Evolutionary conservation across 2,113 vertebrate genomes (phyloP).

Genomic region (Synodontis membranacea): DNA sequence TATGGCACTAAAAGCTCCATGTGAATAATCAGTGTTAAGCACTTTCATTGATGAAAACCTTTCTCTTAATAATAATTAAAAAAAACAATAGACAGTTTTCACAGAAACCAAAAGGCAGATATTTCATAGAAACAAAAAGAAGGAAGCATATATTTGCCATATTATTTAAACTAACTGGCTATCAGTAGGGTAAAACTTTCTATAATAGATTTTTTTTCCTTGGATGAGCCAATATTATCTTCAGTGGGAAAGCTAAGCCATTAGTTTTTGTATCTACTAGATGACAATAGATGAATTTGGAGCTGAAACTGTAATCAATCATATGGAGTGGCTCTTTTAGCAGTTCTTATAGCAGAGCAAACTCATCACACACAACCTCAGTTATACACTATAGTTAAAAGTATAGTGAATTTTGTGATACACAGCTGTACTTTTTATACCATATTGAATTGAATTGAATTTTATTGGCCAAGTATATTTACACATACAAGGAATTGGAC

Average conservation of each 20-base stretch:
- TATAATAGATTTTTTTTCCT: background rate
- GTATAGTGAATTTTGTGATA: too few species aligned
- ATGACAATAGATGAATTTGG: background rate
- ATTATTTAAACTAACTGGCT: background rate
- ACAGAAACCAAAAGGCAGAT: background rate
- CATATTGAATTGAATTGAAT: too few species aligned
- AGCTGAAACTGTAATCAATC: background rate
- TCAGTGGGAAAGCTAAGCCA: background rate
- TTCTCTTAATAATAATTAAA: background rate
- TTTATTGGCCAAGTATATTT: too few species aligned
- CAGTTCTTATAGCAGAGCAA: background rate
- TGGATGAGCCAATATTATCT: background rate
- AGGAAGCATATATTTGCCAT: background rate
- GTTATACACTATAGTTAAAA: too few species aligned
- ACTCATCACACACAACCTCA: background rate
- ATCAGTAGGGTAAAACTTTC: background rate
- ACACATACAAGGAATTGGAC: too few species aligned
- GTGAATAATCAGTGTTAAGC: background rate
- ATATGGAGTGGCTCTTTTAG: background rate
- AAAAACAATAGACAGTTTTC: background rate
- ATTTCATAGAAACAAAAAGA: background rate
- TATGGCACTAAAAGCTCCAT: background rate
- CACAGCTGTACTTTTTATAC: too few species aligned
- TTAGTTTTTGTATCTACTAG: background rate
- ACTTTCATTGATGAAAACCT: background rate